A percentile compares a stretch with the other conserved stretches of the same genome.
Conservation (phyloP, 2,888 invertebrate species). For the Seira musarum region DNA sequence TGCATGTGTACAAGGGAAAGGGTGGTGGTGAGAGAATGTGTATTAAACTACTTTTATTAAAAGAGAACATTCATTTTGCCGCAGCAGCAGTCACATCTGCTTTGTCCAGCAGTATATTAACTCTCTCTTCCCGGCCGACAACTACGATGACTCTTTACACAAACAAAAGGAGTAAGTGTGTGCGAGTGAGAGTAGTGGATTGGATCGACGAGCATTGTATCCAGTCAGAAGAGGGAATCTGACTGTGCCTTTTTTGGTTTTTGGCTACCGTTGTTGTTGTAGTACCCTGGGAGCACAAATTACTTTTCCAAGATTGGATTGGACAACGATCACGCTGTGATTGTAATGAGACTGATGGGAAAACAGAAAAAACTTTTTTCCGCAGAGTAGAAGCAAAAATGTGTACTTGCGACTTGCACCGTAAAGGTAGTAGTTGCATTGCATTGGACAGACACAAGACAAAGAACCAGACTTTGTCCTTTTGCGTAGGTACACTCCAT, state of each 20-base stretch:
- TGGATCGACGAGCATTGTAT: slow-evolving; percentile 2
- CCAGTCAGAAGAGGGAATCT: slow-evolving; percentile 11
- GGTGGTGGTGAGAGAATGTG: neutral
- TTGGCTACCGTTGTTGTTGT: slow-evolving; percentile 21
- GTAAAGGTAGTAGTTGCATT: slow-evolving; percentile 4
- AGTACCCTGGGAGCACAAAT: slow-evolving; percentile 60
- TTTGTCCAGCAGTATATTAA: slow-evolving; percentile 38
- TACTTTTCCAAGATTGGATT: slow-evolving; percentile 52
- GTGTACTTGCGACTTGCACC: too few relatives aligned
- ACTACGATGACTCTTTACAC: slow-evolving; percentile 19
- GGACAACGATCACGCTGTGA: slow-evolving; percentile 60
- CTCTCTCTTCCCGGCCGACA: neutral
- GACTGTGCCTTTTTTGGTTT: slow-evolving; percentile 18
- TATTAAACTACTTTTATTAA: neutral
- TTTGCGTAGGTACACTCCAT: neutral
- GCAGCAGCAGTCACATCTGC: slow-evolving; percentile 26
- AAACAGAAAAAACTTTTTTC: slow-evolving; percentile 39
- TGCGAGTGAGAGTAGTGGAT: too few relatives aligned
- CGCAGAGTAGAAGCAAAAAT: neutral
- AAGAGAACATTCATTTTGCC: slow-evolving; percentile 13
- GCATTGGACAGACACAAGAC: slow-evolving; percentile 4
- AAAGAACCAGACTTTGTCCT: slow-evolving; percentile 5
- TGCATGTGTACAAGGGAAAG: neutral
- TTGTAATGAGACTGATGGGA: slow-evolving; percentile 62
- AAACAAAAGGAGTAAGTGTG: slow-evolving; percentile 8